phyloP scores from a whole-genome alignment of 2,113 vertebrate species.

The Sphaerodactylus townsendi region DNA sequence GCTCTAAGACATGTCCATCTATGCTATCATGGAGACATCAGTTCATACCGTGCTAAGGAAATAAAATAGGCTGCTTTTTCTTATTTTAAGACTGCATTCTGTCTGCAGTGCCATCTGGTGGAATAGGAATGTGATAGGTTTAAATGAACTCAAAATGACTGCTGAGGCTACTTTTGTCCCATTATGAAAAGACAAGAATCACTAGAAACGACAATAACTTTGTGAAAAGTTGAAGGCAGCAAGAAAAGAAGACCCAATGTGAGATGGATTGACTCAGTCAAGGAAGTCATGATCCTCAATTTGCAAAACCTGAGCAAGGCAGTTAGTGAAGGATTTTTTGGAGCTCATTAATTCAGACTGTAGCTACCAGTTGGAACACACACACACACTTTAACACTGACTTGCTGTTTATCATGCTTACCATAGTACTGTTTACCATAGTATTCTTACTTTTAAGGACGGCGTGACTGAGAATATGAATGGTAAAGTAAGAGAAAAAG shows the following conservation, averaged over 20 bases:
- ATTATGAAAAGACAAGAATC: too few species aligned
- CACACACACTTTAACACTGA: background rate
- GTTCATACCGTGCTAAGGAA: background rate
- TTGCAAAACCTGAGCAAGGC: too few species aligned
- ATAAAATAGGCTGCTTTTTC: fast-evolving
- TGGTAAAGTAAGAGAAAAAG: background rate
- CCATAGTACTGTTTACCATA: too few species aligned
- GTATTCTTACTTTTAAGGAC: fast-evolving
- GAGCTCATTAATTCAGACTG: too few species aligned
- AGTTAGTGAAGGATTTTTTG: too few species aligned
- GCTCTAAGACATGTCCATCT: background rate
- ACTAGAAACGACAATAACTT: too few species aligned
- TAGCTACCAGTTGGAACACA: too few species aligned
- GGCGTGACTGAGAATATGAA: background rate
- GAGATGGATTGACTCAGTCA: too few species aligned
- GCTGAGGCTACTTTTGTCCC: too few species aligned
- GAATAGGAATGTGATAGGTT: background rate
- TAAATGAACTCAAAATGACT: background rate
- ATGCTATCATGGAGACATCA: background rate
- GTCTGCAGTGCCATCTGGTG: constrained; percentile 70
- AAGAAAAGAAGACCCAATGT: too few species aligned
- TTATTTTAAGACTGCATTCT: background rate
- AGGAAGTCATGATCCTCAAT: too few species aligned
- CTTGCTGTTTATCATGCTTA: fast-evolving
- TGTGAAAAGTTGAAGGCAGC: too few species aligned